Evolutionary conservation across 2,888 invertebrate genomes (phyloP).

Genomic region (Pseudoips prasinana): DNA sequence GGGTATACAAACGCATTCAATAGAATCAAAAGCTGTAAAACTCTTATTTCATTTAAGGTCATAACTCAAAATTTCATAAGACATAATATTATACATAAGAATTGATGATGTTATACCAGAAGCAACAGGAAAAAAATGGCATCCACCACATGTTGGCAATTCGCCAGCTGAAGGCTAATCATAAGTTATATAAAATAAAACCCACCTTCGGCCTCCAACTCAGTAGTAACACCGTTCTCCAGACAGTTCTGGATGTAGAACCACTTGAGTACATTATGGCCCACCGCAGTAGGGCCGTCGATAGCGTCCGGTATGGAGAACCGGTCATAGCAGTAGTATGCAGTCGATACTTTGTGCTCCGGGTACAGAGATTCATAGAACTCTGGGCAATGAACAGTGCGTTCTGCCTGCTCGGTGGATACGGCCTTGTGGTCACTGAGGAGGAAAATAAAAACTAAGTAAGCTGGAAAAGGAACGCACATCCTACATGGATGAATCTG

Average conservation of each 20-base stretch:
- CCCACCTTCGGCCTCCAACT: conserved; percentile 47
- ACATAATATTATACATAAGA: too few relatives aligned
- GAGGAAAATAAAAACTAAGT: not conserved
- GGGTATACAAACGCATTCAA: too few relatives aligned
- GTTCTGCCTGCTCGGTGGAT: conserved; percentile 28
- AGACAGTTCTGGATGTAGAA: conserved; percentile 59
- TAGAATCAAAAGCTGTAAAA: too few relatives aligned
- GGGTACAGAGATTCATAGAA: conserved; percentile 65
- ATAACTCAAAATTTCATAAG: too few relatives aligned
- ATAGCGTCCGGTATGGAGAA: conserved; percentile 48
- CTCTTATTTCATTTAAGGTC: too few relatives aligned
- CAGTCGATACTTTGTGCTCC: conserved; percentile 33
- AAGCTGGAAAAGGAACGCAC: too few relatives aligned
- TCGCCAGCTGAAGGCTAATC: too few relatives aligned
- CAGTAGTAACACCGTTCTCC: conserved; percentile 32
- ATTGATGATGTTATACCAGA: too few relatives aligned
- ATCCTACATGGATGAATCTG: not conserved
- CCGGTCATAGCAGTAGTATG: conserved; percentile 55
- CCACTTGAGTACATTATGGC: conserved; percentile 50
- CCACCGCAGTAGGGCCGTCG: conserved; percentile 35
- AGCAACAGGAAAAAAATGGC: too few relatives aligned
- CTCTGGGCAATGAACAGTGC: conserved; percentile 50
- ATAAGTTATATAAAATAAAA: conserved; percentile 5
- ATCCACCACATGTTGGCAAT: too few relatives aligned
- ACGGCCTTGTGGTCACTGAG: conserved; percentile 32